These are phyloP conservation scores for Acrobasis consociella DNA, from an alignment of 2,888 invertebrate species.

Conservation along the genomic window DNA sequence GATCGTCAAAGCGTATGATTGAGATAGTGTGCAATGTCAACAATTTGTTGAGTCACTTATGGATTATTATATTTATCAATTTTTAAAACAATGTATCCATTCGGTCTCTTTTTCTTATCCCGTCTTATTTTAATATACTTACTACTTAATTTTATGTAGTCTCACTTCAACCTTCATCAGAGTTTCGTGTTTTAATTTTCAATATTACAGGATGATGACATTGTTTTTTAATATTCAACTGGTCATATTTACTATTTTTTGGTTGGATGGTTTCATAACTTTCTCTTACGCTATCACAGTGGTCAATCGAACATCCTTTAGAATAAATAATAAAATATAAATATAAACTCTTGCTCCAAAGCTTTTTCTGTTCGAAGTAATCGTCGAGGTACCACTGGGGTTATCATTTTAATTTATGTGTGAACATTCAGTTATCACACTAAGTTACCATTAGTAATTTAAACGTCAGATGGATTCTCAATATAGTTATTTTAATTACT, in stretches of 20 bases:
- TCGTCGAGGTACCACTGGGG: slow-evolving; percentile 1
- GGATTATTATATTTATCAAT: not conserved
- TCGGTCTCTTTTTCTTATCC: too few relatives aligned
- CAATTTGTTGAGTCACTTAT: not conserved
- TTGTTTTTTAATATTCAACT: too few relatives aligned
- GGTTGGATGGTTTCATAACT: too few relatives aligned
- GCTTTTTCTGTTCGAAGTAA: slow-evolving; percentile 7
- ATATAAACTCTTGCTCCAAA: not conserved
- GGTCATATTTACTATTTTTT: too few relatives aligned
- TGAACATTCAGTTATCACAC: slow-evolving; percentile 7
- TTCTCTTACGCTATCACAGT: too few relatives aligned
- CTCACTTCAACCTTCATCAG: too few relatives aligned
- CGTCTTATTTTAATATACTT: too few relatives aligned
- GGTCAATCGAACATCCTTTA: too few relatives aligned
- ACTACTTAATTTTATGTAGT: too few relatives aligned
- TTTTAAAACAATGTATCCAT: not conserved
- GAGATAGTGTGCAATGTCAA: not conserved
- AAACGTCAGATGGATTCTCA: not conserved
- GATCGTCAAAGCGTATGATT: not conserved
- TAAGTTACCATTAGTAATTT: not conserved
- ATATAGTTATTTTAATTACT: not conserved
- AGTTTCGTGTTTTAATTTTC: too few relatives aligned
- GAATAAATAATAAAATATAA: too few relatives aligned
- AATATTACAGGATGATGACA: too few relatives aligned
- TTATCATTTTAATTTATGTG: slow-evolving; percentile 15